Base-by-base conservation (phyloP, 2,797 vertebrate genomes). In the Cossypha niveicapilla region DNA sequence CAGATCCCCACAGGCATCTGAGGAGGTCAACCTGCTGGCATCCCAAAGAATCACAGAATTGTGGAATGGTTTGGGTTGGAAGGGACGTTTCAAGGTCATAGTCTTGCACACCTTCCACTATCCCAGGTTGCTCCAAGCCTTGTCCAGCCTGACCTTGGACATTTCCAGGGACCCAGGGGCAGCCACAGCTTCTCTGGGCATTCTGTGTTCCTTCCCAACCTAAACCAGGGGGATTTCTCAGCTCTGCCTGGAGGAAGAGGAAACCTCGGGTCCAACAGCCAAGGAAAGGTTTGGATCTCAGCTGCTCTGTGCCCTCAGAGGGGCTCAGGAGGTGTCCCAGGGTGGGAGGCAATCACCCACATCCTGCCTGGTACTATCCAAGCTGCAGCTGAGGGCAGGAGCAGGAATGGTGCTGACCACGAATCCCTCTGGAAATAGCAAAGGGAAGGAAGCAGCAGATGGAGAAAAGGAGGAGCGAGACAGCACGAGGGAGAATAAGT, bases 381-480 rank as follows among this genome's bases (percentile, higher is more conserved):
- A 17, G 45, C 61, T 27, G 66, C 50, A 66, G 68, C 47, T 3
- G 24, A 63, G 58, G 74, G 51, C 67, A 58, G 86, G 60, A 88
- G 41, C 2, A 0, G 45, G 9, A 3, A 37, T 18, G 56, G 10
- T 2, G 1, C 42, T 15, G 75, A 14, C 34, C 44, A n/a, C 19
- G 16, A 24, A 32, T 19, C 53, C 50, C 54, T 51, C 63, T 47
- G 50, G 16, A 39, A 80, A 67, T 13, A 54, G 70, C 30, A 39
- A 18, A 74, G 65, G 57, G 60, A 84, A 91, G 62, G 79, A 91
- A 91, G 66, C 44, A 83, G 74, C 93, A 93, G 85, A 86, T 83
- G 79, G 85, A 21, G 68, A 24, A 75, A 87, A 92, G 89, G 91
- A 96, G 88, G 95, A 92, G 79, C 41, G 30, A 73, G 93, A 42